Evolutionary conservation across 2,888 invertebrate species (phyloP), one percentile per base, ranked within the genome.

Genomic region (Sphaerophoria rueppellii): DNA sequence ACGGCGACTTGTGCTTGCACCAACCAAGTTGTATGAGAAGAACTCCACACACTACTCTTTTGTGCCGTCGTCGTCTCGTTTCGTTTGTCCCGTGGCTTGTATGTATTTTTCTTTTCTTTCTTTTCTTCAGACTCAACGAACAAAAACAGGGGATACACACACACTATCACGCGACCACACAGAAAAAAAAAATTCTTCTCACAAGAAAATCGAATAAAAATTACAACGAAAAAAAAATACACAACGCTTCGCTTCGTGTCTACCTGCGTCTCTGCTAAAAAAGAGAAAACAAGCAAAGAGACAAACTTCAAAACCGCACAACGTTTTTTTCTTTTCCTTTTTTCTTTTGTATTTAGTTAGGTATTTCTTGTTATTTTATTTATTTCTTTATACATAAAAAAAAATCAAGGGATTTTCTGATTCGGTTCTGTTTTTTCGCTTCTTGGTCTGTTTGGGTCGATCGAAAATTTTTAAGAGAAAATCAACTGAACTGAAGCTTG

Each of bases 31-130:
- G 80, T 83, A 80, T 80, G 83, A 79, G 83, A 80, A 80, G 83
- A 80, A 83, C 83, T 83, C 79, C 79, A 76, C 83, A 79, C 80
- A 83, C 80, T 83, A 74, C 75, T 72, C 80, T 83, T 69, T 83
- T 83, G 46, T 65, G 50, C 65, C 50, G 65, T 65, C 48, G 65
- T 65, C 65, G 65, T 50, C 50, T 40, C 24, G 24, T 24, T 24
- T 24, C 24, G 24, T 7, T 40, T 50, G 80, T 80, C 71, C 48
- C 60, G 74, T 82, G 65, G 74, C 70, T 79, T 48, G 82, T 78
- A 57, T 82, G 72, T 82, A 65, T 74, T 65, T 61, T 83, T 55
- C 35, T 54, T 57, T 74, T 73, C 52, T 76, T 60, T 61, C 61
- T 74, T 73, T 55, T 76, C 55, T 24, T 6, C 9, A 50, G 37